These are phyloP conservation scores for Phyllotreta cruciferae DNA, from an alignment of 2,888 invertebrate species.

Conservation along the genomic window DNA sequence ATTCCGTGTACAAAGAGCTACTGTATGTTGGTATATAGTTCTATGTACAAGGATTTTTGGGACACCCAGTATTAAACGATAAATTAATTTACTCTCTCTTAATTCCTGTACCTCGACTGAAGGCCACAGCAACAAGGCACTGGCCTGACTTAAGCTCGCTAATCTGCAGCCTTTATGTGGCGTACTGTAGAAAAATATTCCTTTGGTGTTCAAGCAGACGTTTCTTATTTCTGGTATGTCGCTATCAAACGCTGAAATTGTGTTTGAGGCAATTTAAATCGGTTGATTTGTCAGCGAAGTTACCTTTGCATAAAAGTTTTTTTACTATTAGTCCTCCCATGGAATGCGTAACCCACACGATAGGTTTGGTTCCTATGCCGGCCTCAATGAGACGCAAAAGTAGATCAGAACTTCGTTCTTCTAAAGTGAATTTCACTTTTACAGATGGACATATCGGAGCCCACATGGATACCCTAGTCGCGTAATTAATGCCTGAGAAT, in stretches of 20 bases:
- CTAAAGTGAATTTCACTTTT: conserved; percentile 65
- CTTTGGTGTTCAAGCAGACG: conserved; percentile 77
- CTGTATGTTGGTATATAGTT: too few relatives aligned
- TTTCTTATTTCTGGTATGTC: conserved; percentile 62
- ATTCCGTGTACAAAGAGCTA: too few relatives aligned
- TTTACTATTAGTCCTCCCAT: conserved; percentile 96
- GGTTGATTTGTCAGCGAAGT: conserved; percentile 8
- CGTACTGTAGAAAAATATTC: conserved; percentile 87
- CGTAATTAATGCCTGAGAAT: conserved; percentile 79
- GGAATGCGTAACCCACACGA: conserved; percentile 93
- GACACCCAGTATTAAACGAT: conserved; percentile 2
- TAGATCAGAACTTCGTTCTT: conserved; percentile 72
- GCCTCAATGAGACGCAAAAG: conserved; percentile 72
- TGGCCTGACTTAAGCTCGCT: conserved; percentile 76
- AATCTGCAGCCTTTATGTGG: conserved; percentile 87
- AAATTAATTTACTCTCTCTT: conserved; percentile 65
- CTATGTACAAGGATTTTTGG: too few relatives aligned
- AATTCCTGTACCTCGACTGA: conserved; percentile 87
- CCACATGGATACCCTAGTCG: conserved; percentile 85
- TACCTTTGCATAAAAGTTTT: conserved; percentile 76
- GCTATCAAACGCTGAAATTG: conserved; percentile 53
- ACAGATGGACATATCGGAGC: conserved; percentile 72
- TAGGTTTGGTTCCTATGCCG: conserved; percentile 81
- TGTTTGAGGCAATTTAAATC: not conserved
- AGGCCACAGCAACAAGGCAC: conserved; percentile 82